Evolutionary conservation across 2,888 invertebrate genomes (phyloP).

Genomic region (Apocheima hispidaria): DNA sequence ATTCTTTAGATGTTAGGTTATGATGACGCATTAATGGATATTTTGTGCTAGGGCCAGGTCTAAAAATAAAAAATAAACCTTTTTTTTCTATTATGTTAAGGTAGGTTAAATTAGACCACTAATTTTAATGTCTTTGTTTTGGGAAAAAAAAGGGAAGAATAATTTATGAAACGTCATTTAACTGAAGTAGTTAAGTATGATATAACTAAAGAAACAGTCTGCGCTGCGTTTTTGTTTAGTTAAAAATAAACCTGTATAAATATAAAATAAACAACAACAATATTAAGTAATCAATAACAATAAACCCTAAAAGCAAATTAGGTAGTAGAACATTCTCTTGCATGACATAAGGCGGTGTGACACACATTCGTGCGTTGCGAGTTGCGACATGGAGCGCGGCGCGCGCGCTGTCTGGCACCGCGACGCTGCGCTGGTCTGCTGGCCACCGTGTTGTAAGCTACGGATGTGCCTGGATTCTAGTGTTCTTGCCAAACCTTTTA

Average conservation of each 20-base stretch:
- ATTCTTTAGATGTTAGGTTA: no score
- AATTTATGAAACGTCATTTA: no score
- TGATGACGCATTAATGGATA: no score
- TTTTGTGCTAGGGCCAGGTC: no score
- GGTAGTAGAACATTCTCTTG: constrained; percentile 14
- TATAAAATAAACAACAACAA: not conserved
- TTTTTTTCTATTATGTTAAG: no score
- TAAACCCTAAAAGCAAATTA: constrained; percentile 12
- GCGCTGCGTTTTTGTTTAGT: no score
- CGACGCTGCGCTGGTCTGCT: constrained; percentile 4
- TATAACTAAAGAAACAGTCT: no score
- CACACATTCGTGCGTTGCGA: constrained; percentile 14
- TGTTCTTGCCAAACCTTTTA: constrained; percentile 18
- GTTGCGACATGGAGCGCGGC: constrained; percentile 18
- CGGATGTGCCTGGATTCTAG: constrained; percentile 16
- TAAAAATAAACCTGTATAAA: not conserved
- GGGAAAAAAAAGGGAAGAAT: no score
- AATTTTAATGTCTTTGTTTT: no score
- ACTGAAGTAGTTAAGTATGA: no score
- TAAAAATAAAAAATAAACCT: no score
- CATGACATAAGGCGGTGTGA: constrained; percentile 18
- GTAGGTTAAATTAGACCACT: no score
- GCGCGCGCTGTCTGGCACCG: constrained; percentile 18
- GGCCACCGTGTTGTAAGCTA: constrained; percentile 6
- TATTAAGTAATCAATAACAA: constrained; percentile 11